phyloP scores from a whole-genome alignment of 2,113 vertebrate genomes.

The Trichechus manatus region DNA sequence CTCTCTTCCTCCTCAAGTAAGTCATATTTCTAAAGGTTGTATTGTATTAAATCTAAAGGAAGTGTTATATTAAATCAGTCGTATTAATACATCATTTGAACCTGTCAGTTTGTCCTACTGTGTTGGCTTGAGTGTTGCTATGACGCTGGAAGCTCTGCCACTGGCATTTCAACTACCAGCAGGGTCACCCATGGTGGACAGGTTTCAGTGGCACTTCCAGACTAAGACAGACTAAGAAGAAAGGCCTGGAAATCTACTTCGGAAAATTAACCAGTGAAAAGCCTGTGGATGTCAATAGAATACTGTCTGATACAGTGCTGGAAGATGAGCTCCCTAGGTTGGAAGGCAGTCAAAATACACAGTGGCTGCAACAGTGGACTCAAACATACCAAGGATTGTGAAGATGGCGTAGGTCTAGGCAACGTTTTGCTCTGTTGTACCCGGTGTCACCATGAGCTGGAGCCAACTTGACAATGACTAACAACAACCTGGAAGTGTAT shows the following conservation, averaged over 20 bases:
- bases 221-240: background rate
- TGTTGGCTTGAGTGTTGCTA: background rate
- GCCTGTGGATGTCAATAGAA: background rate
- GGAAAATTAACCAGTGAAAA: background rate
- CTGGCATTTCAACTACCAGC: background rate
- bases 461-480: background rate
- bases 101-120: background rate
- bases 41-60: background rate
- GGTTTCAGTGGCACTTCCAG: background rate
- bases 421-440: background rate
- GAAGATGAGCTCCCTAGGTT: background rate
- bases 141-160: background rate
- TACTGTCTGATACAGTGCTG: background rate
- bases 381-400: background rate
- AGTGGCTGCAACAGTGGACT: background rate
- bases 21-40: background rate
- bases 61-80: background rate
- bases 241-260: background rate
- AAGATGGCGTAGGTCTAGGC: background rate
- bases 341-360: background rate
- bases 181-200: background rate
- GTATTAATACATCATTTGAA: background rate
- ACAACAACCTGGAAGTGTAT: fast-evolving
- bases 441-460: background rate
- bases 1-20: background rate